Conservation (phyloP, 2,888 invertebrate genomes). For the Hetaerina titia region DNA sequence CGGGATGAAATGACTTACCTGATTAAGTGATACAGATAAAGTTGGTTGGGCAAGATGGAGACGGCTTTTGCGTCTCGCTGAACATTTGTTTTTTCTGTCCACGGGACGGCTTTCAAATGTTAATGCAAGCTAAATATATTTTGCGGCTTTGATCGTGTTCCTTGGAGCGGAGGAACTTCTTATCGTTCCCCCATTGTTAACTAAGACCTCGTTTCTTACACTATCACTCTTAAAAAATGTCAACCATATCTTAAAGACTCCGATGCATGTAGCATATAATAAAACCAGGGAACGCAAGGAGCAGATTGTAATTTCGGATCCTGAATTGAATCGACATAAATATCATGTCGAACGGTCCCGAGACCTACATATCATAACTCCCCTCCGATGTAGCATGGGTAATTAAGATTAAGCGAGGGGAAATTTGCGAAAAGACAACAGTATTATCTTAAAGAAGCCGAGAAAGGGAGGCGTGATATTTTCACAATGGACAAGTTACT, state of each 20-base stretch:
- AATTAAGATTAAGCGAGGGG: no score
- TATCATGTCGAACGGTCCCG: no score
- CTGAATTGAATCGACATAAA: no score
- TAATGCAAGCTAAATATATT: neutral
- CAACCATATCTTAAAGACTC: neutral
- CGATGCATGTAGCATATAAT: neutral
- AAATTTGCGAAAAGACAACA: no score
- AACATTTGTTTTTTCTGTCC: neutral
- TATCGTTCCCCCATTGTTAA: neutral
- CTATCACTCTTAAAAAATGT: neutral
- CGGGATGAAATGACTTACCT: neutral
- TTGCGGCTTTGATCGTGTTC: neutral
- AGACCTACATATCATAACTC: no score
- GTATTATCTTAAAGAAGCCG: no score
- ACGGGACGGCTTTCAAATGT: neutral
- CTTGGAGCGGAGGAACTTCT: neutral
- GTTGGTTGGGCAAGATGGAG: neutral
- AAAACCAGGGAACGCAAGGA: neutral
- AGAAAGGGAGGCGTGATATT: no score
- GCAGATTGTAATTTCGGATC: no score
- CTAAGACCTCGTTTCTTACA: neutral
- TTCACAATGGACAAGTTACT: no score
- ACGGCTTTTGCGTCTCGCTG: neutral
- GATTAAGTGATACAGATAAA: constrained; percentile 35
- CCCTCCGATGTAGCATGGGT: no score